Evolutionary conservation across 2,113 vertebrate genomes (phyloP).

Genomic region (Himantopus leucocephalus): DNA sequence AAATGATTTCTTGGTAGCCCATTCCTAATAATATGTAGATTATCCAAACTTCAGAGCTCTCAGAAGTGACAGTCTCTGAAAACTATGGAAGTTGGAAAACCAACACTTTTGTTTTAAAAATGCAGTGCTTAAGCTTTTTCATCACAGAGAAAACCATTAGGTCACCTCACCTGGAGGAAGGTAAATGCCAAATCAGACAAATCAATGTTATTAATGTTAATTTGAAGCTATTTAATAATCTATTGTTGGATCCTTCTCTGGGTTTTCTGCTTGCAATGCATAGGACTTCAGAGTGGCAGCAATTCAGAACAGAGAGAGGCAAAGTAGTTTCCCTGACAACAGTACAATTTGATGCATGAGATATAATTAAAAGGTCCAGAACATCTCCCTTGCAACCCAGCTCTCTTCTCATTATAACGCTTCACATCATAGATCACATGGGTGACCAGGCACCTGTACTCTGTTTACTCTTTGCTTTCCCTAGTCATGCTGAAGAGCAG

Average conservation of each 20-base stretch:
- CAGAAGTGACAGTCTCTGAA: background rate
- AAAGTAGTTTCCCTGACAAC: slow-evolving; percentile 36
- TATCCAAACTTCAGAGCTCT: background rate
- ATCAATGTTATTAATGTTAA: slow-evolving; percentile 24
- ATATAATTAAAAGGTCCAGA: slow-evolving; percentile 18
- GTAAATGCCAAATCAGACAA: background rate
- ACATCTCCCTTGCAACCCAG: background rate
- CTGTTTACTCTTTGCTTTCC: background rate
- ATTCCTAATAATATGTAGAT: background rate
- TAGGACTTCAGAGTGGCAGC: background rate
- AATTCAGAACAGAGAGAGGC: background rate
- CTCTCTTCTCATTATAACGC: background rate
- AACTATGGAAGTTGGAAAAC: background rate
- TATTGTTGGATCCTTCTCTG: background rate
- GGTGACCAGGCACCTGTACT: background rate
- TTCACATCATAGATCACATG: background rate
- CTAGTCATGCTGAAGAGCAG: background rate
- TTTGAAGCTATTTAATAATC: background rate
- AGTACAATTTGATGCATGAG: slow-evolving; percentile 1
- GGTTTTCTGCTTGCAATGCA: background rate
- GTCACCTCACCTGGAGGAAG: background rate
- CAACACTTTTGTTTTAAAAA: background rate
- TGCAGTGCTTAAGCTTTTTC: background rate
- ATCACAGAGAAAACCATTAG: background rate
- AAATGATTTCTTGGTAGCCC: background rate